A percentile compares a stretch with the other conserved stretches of the same genome.
phyloP scores from a whole-genome alignment of 2,113 vertebrate species.

The Nyctibius bracteatus region DNA sequence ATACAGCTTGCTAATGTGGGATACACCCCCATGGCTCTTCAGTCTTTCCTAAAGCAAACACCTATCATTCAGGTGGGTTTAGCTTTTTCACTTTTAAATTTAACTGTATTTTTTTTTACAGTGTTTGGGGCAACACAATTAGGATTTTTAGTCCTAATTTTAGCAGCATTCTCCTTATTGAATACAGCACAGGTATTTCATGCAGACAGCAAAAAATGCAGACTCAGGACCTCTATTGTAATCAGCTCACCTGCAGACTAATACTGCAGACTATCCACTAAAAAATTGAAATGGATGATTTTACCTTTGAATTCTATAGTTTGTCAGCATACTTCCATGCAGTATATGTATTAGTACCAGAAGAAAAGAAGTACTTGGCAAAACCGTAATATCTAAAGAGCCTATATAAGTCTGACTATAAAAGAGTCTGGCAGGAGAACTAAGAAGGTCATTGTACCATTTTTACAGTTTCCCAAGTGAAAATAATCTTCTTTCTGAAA shows the following conservation, averaged over 20 bases:
- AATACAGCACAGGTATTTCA: background rate
- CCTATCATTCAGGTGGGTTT: background rate
- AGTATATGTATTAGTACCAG: background rate
- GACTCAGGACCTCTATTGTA: background rate
- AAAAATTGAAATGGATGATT: background rate
- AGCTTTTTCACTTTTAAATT: background rate
- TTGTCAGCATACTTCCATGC: background rate
- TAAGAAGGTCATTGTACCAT: background rate
- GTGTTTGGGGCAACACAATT: background rate
- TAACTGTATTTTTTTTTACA: background rate
- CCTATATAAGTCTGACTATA: background rate
- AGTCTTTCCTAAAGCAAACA: background rate
- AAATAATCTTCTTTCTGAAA: constrained; percentile 12
- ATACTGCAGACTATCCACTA: background rate
- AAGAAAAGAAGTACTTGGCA: background rate
- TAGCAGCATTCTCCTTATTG: background rate
- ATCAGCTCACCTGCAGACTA: background rate
- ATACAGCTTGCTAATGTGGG: background rate
- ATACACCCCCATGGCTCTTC: background rate
- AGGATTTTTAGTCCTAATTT: background rate
- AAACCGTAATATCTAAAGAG: background rate
- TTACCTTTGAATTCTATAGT: background rate
- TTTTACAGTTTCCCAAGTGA: background rate
- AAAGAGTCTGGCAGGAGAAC: background rate
- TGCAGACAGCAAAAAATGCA: background rate